phyloP scores from a whole-genome alignment of 30 jellyfish, hydroid and myxozoan genomes.

The Aurelia aurita complex sp. Pacific region DNA sequence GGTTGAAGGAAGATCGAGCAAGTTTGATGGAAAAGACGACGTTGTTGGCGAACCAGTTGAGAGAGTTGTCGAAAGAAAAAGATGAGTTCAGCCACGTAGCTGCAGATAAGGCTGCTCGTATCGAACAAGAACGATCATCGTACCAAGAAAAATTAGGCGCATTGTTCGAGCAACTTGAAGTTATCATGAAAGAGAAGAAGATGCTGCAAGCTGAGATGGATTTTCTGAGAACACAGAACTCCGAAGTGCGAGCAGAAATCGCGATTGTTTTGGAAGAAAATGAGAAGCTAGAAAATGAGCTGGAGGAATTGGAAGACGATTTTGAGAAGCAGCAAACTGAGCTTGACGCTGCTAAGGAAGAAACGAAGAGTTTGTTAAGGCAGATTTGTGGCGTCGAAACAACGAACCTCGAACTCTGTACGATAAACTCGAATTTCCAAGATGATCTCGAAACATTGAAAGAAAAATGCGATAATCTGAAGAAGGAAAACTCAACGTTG shows the following conservation, averaged over 20 bases:
- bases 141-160: constrained; percentile 79
- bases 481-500: constrained; percentile 65
- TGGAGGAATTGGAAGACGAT: constrained; percentile 86
- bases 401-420: constrained; percentile 81
- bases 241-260: constrained; percentile 93
- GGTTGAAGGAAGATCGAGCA: constrained; percentile 76
- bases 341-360: constrained; percentile 83
- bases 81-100: constrained; percentile 62
- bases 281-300: constrained; percentile 87
- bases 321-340: constrained; percentile 87
- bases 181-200: constrained; percentile 75
- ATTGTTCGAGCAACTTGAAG: constrained; percentile 85
- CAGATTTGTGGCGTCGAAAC: constrained; percentile 96
- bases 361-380: constrained; percentile 81
- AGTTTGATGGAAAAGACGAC: constrained; percentile 70
- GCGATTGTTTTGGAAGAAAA: constrained; percentile 94
- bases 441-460: constrained; percentile 78
- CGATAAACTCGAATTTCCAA: constrained; percentile 81
- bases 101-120: constrained; percentile 62
- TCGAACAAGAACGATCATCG: constrained; percentile 82
- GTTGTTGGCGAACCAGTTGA: constrained; percentile 64
- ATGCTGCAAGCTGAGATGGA: constrained; percentile 95
- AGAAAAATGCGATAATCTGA: constrained; percentile 66
- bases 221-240: constrained; percentile 84
- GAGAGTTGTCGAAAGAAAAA: constrained; percentile 66